These are phyloP conservation scores for Siderastrea radians DNA, from an alignment of 92 coral and sea anemone species.

Conservation along the genomic window DNA sequence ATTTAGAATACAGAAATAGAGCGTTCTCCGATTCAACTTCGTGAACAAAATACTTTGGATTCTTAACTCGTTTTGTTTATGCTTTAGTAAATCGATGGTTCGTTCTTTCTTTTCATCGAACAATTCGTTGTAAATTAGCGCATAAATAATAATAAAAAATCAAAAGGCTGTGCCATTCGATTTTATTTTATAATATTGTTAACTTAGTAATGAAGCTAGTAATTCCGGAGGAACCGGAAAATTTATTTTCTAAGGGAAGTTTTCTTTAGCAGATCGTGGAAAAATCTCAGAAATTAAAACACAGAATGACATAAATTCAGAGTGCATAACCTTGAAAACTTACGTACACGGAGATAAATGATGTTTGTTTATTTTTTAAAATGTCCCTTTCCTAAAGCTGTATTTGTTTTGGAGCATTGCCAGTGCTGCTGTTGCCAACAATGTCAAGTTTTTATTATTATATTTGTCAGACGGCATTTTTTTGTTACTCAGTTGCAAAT, in stretches of 20 bases:
- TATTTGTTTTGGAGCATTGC: constrained; percentile 3
- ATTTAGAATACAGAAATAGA: too few species aligned
- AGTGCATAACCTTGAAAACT: neutral
- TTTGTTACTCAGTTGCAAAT: neutral
- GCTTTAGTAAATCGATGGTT: neutral
- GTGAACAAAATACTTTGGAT: neutral
- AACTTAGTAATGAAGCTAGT: neutral
- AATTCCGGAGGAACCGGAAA: too few species aligned
- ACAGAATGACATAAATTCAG: neutral
- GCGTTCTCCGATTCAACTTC: neutral
- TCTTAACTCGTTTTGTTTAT: neutral
- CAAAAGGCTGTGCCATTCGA: neutral
- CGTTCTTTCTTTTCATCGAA: neutral
- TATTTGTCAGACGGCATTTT: neutral
- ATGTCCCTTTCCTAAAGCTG: neutral
- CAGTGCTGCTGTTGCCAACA: neutral
- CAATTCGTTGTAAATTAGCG: neutral
- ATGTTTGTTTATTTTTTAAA: neutral
- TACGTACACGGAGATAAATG: neutral
- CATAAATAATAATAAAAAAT: too few species aligned
- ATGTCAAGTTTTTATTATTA: neutral
- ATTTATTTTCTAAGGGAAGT: neutral
- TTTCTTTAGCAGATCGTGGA: neutral
- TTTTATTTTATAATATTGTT: too few species aligned
- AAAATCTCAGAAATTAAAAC: constrained; percentile 18